A percentile compares a stretch with the other conserved stretches of the same genome.
These are phyloP conservation scores for Pseudococcus viburni DNA, from an alignment of 2,888 invertebrate genomes.

Conservation along the genomic window DNA sequence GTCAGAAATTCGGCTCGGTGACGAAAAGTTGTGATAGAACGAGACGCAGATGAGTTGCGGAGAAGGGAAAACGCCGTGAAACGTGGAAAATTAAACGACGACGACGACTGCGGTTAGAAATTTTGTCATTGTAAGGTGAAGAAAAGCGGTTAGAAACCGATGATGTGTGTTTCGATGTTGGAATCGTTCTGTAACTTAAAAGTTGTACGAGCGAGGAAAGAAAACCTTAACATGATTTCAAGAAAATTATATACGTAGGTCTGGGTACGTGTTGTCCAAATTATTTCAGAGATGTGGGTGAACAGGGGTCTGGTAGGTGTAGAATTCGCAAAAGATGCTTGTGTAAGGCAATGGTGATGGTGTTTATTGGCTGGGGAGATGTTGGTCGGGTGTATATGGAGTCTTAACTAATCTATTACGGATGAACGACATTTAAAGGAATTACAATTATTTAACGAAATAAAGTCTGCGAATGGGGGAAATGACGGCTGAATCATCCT, in stretches of 20 bases:
- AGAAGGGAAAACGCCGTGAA: neutral
- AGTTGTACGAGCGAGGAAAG: neutral
- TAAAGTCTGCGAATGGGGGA: slow-evolving; percentile 25
- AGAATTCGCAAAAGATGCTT: neutral
- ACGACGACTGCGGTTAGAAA: neutral
- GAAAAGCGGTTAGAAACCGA: neutral
- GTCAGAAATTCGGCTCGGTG: slow-evolving; percentile 3
- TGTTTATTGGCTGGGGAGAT: neutral
- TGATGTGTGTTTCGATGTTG: neutral
- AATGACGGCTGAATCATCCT: slow-evolving; percentile 50
- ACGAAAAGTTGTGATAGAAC: slow-evolving; percentile 24
- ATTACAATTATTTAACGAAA: slow-evolving; percentile 54
- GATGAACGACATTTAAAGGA: slow-evolving; percentile 55
- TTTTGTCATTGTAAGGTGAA: neutral
- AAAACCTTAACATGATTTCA: neutral
- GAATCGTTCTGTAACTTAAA: too few relatives aligned
- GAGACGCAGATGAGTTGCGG: neutral
- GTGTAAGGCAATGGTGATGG: neutral
- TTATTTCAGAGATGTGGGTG: neutral
- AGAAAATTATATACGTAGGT: neutral
- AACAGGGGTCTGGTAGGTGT: neutral
- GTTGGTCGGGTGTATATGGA: neutral
- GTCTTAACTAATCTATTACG: slow-evolving; percentile 50
- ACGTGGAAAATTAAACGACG: slow-evolving; percentile 10
- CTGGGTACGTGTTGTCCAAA: neutral